Evolutionary conservation across 2,888 invertebrate genomes (phyloP).

Genomic region (Andrena camellia): DNA sequence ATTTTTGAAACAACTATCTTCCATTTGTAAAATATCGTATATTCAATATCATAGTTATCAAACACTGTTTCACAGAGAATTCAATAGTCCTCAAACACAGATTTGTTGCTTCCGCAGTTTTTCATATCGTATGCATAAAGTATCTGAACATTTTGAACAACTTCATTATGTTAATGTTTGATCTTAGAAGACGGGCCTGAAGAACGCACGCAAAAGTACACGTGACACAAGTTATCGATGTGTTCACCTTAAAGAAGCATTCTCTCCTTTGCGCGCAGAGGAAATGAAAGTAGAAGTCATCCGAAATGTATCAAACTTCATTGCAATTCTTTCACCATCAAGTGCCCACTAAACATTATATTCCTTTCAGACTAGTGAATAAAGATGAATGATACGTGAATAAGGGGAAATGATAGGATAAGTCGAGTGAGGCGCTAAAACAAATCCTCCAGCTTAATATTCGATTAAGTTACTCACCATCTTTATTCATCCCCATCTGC

Average conservation of each 20-base stretch:
- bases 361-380: background rate
- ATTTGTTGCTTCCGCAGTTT: background rate
- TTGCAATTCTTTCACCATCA: background rate
- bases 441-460: conserved; percentile 1
- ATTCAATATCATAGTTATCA: conserved; percentile 11
- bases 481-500: conserved; percentile 99
- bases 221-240: background rate
- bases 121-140: background rate
- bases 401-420: background rate
- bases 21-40: conserved; percentile 17
- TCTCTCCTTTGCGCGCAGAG: background rate
- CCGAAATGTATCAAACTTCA: conserved; percentile 23
- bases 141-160: conserved; percentile 41
- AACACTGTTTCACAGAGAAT: conserved; percentile 3
- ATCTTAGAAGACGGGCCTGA: background rate
- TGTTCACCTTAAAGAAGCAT: background rate
- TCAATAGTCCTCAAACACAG: background rate
- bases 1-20: conserved; percentile 44
- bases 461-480: conserved; percentile 90
- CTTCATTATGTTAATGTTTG: conserved; percentile 18
- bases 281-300: conserved; percentile 23
- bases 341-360: background rate
- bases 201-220: too few relatives aligned
- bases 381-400: conserved; percentile 9
- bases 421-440: conserved; percentile 16